Evolutionary conservation across 2,797 vertebrate genomes (phyloP).

Genomic region (Ibycter americanus): DNA sequence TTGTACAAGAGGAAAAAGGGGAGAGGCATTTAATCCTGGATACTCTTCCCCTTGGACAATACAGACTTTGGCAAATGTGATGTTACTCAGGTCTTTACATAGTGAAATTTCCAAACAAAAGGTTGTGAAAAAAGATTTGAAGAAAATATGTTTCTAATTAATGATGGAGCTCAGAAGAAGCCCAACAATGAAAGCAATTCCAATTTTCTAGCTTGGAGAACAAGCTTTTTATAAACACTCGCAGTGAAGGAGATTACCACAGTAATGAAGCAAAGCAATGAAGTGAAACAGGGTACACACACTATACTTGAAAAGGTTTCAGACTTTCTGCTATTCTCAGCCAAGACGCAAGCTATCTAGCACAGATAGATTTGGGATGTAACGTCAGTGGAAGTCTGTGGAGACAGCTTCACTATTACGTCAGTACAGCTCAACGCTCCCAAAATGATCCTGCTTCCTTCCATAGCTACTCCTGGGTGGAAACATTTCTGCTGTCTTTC

Average conservation of each 20-base stretch:
- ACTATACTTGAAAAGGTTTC: constrained; percentile 22
- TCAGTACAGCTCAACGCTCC: not conserved
- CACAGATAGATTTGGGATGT: not conserved
- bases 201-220: constrained; percentile 57
- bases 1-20: not conserved
- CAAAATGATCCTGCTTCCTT: not conserved
- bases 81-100: constrained; percentile 40
- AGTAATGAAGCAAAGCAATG: constrained; percentile 23
- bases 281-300: constrained; percentile 31
- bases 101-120: constrained; percentile 28
- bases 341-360: not conserved
- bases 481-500: not conserved
- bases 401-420: not conserved
- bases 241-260: constrained; percentile 27
- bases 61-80: not conserved
- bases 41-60: not conserved
- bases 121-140: constrained; percentile 39
- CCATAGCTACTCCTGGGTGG: not conserved
- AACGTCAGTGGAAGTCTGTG: not conserved
- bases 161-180: constrained; percentile 10
- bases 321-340: constrained; percentile 12
- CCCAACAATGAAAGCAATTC: constrained; percentile 35
- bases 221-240: constrained; percentile 31
- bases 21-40: constrained; percentile 13
- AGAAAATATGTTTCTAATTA: constrained; percentile 55